Conservation (phyloP, 2,113 vertebrate genomes). For the Hippoglossus stenolepis region DNA sequence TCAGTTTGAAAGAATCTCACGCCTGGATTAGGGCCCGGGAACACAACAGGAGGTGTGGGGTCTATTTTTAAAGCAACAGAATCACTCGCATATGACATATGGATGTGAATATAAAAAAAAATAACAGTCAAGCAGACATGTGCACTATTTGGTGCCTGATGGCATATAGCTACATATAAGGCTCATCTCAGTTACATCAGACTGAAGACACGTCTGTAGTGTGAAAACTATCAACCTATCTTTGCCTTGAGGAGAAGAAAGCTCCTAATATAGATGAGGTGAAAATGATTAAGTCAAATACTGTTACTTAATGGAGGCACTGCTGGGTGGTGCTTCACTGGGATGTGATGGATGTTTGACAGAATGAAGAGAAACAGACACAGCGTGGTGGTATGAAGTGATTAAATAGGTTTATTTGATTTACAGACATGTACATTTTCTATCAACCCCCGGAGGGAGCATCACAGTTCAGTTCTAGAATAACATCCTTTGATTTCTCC, state of each 20-base stretch:
- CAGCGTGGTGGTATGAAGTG: constrained; percentile 68
- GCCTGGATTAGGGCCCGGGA: no score
- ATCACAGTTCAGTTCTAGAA: constrained; percentile 86
- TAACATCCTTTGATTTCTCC: constrained; percentile 68
- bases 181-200: background rate
- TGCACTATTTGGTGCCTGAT: no score
- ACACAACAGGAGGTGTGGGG: background rate
- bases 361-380: constrained; percentile 8
- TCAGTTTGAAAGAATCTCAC: no score
- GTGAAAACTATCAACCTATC: background rate
- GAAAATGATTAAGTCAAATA: background rate
- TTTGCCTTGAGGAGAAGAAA: background rate
- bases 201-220: background rate
- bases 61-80: background rate
- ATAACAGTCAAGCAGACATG: background rate
- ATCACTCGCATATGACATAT: background rate
- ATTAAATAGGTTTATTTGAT: constrained; percentile 96
- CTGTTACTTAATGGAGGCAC: background rate
- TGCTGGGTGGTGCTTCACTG: no score
- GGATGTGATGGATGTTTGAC: background rate
- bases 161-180: background rate
- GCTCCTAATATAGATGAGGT: background rate
- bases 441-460: constrained; percentile 85
- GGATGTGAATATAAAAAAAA: background rate
- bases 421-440: constrained; percentile 96